Evolutionary conservation across 2,888 invertebrate genomes (phyloP).

Genomic region (Timandra comae): DNA sequence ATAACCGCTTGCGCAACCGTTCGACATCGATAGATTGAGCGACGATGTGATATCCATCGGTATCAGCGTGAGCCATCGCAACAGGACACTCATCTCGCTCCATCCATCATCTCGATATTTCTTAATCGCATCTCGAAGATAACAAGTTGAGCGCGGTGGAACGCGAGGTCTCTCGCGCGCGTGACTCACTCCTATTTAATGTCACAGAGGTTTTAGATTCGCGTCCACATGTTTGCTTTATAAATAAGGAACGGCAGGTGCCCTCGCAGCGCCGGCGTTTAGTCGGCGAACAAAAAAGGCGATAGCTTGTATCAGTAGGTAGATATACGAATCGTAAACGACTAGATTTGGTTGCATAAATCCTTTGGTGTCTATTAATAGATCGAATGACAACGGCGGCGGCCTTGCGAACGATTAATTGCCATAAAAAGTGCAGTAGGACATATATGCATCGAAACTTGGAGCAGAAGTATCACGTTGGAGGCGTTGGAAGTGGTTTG

Average conservation of each 20-base stretch:
- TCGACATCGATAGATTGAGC: slow-evolving; percentile 29
- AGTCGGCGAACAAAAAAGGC: slow-evolving; percentile 45
- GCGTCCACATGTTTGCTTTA: slow-evolving; percentile 24
- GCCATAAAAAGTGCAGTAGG: slow-evolving; percentile 31
- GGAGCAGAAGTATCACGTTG: slow-evolving; percentile 6
- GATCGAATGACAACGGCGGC: slow-evolving; percentile 22
- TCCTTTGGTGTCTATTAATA: slow-evolving; percentile 27
- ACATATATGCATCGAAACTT: slow-evolving; percentile 21
- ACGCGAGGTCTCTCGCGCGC: slow-evolving; percentile 21
- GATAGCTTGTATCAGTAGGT: slow-evolving; percentile 29
- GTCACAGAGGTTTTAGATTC: slow-evolving; percentile 34
- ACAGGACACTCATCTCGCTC: slow-evolving; percentile 25
- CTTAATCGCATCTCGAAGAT: slow-evolving; percentile 30
- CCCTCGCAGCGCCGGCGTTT: slow-evolving; percentile 44
- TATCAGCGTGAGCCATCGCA: slow-evolving; percentile 39
- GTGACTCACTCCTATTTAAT: slow-evolving; percentile 33
- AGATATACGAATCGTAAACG: slow-evolving; percentile 25
- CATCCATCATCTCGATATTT: slow-evolving; percentile 35
- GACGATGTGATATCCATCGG: slow-evolving; percentile 33
- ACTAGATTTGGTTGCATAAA: slow-evolving; percentile 43
- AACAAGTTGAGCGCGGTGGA: slow-evolving; percentile 28
- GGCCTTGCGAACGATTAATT: slow-evolving; percentile 48
- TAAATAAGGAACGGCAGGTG: slow-evolving; percentile 43
- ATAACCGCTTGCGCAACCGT: slow-evolving; percentile 49
- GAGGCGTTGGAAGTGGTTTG: slow-evolving; percentile 8